Base-by-base conservation (phyloP, 2,888 invertebrate genomes). In the Selenia dentaria region DNA sequence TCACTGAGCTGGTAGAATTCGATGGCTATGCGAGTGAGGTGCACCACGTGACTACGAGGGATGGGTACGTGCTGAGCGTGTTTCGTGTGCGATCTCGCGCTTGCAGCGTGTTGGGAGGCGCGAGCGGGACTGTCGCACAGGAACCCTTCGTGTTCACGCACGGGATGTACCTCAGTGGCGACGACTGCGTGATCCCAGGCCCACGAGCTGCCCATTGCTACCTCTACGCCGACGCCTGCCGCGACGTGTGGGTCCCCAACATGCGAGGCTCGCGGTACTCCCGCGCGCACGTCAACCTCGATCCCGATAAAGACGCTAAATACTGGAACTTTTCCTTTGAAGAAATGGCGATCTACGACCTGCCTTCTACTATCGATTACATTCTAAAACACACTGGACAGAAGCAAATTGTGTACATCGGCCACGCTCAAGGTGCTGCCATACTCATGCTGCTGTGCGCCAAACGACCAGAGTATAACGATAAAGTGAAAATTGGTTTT, bases 271-370 rank as follows among this genome's bases (percentile, higher is more conserved):
- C 45, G 27, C 32, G 46, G n/a, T 56, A 60, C 44, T 51, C 57
- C 22, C 45, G 59, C 12, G 29, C 20, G 0, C 64, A 64, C 18
- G 9, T n/a, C 13, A 29, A 29, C 0, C 29, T 58, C 4, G 26
- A 66, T 29, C 57, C 66, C 1, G 57, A 61, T 26, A 51, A 13
- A 6, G 59, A 60, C 31, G 0, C 53, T 0, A 13, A 44, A 0
- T 74, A 55, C 40, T 74, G 75, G 72, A 29, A 71, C 33, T 74
- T 64, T 29, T 40, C 52, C 5, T 34, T 68, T 2, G 67, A 71
- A 2, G 69, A 74, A 36, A 59, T 70, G 57, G 67, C 67, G 0
- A 12, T 57, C 2, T 47, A 48, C 2, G 76, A 76, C 42, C 33
- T 68, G 5, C 72, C 73, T 1, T 65, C 62, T 6, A 37, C 34